phyloP scores from a whole-genome alignment of 2,113 vertebrate species.

The Rhinolophus sinicus region DNA sequence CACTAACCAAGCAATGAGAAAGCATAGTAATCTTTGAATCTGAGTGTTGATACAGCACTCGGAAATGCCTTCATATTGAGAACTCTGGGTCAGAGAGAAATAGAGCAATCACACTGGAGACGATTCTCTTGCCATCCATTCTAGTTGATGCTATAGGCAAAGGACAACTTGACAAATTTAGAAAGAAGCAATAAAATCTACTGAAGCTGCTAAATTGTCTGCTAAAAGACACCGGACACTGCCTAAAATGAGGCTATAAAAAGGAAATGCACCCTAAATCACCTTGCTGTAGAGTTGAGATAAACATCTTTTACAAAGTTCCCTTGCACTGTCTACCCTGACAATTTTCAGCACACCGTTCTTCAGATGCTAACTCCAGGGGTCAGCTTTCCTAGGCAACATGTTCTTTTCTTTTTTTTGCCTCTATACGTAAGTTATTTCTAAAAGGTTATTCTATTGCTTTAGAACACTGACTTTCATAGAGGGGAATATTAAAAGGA shows the following conservation, averaged over 20 bases:
- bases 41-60: not conserved
- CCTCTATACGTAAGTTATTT: not conserved
- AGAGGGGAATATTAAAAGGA: not conserved
- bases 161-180: slow-evolving; percentile 51
- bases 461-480: not conserved
- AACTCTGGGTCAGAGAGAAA: not conserved
- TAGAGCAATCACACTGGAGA: slow-evolving; percentile 11
- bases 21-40: not conserved
- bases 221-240: slow-evolving; percentile 32
- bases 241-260: slow-evolving; percentile 43
- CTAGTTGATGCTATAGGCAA: slow-evolving; percentile 8
- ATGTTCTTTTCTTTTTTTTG: not conserved
- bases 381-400: not conserved
- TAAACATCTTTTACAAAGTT: slow-evolving; percentile 7
- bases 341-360: not conserved
- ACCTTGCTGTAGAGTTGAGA: slow-evolving; percentile 17
- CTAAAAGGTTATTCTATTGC: not conserved
- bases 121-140: not conserved
- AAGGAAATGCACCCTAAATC: slow-evolving; percentile 54
- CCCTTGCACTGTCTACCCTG: not conserved
- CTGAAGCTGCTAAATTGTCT: slow-evolving; percentile 59
- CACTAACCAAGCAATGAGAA: not conserved
- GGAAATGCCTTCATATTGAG: not conserved
- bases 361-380: not conserved
- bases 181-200: slow-evolving; percentile 68